Conservation (phyloP, 2,888 invertebrate genomes). For the Drosophila gaucha region DNA sequence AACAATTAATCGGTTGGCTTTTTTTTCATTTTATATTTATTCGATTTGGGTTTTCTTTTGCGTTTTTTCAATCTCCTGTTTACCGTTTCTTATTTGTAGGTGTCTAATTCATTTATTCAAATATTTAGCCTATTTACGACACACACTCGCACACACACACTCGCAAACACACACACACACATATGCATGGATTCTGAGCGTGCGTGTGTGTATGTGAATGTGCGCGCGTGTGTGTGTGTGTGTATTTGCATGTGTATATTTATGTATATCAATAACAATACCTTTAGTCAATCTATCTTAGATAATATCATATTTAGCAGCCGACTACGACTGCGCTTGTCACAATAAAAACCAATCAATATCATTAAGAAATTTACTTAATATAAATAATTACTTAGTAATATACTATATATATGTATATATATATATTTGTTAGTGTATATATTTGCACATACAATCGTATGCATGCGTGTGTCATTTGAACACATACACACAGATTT, state of each 20-base stretch:
- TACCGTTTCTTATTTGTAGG: slow-evolving; percentile 50
- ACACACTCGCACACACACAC: slow-evolving; percentile 36
- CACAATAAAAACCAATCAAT: slow-evolving; percentile 68
- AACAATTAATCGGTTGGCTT: slow-evolving; percentile 32
- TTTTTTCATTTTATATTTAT: background rate
- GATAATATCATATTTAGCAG: slow-evolving; percentile 61
- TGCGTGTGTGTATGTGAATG: background rate
- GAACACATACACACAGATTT: slow-evolving; percentile 6
- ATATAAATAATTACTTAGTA: slow-evolving; percentile 6
- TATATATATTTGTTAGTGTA: slow-evolving; percentile 2
- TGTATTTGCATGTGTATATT: slow-evolving; percentile 6
- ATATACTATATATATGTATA: slow-evolving; percentile 1
- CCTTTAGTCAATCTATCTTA: slow-evolving; percentile 50
- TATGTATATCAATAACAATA: slow-evolving; percentile 53
- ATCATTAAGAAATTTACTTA: slow-evolving; percentile 47
- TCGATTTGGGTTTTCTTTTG: slow-evolving; percentile 2
- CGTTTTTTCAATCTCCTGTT: slow-evolving; percentile 43
- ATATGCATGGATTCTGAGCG: slow-evolving; percentile 8
- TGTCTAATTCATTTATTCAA: slow-evolving; percentile 41
- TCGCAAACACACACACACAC: slow-evolving; percentile 26
- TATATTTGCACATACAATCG: slow-evolving; percentile 4
- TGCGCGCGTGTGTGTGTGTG: background rate
- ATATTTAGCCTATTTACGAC: slow-evolving; percentile 40
- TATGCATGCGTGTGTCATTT: slow-evolving; percentile 8
- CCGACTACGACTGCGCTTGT: slow-evolving; percentile 48